Base-by-base conservation (phyloP, 2,888 invertebrate species). In the Apamea monoglypha region DNA sequence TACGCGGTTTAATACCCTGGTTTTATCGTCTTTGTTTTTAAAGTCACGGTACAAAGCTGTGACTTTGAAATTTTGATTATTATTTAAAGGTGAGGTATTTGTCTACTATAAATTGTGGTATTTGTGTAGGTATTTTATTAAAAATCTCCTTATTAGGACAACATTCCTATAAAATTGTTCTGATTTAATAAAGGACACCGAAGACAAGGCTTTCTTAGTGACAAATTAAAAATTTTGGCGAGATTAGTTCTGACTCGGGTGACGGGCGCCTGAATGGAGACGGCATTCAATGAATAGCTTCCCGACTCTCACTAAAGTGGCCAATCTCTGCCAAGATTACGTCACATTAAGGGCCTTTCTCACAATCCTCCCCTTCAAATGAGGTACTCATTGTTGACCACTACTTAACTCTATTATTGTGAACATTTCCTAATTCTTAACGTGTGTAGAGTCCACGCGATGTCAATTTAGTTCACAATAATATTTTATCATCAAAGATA, bases 301-400 rank as follows among this genome's bases (percentile, higher is more conserved):
- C 89, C 87, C 91, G 87, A 88, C 87, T 89, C 88, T 81, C 82
- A 86, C 82, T 90, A 91, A 92, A 94, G 93, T 92, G 92, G 93
- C 90, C 94, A 93, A 94, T 94, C 92, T 92, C 90, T 89, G 84
- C 87, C 89, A 89, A 92, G 92, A 94, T 94, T 93, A 91, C 91
- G 90, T 90, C 93, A 90, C 92, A 92, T 92, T 92, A 91, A 88
- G 88, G 84, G 81, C 86, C 87, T 87, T 89, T 90, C 90, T 83
- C 88, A 80, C 90, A 85, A 85, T 85, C 71, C 80, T 86, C 84
- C 89, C 75, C 82, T 82, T 80, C 81, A 81, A 89, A 88, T 84
- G 84, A 89, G 81, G 82, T 83, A 85, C 87, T 82, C 87, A 81
- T 83, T 79, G 79, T 87, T 87, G 88, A 88, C 88, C 85, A 83